Evolutionary conservation across 2,113 vertebrate genomes (phyloP).

Genomic region (Gnathonemus longibarbis): DNA sequence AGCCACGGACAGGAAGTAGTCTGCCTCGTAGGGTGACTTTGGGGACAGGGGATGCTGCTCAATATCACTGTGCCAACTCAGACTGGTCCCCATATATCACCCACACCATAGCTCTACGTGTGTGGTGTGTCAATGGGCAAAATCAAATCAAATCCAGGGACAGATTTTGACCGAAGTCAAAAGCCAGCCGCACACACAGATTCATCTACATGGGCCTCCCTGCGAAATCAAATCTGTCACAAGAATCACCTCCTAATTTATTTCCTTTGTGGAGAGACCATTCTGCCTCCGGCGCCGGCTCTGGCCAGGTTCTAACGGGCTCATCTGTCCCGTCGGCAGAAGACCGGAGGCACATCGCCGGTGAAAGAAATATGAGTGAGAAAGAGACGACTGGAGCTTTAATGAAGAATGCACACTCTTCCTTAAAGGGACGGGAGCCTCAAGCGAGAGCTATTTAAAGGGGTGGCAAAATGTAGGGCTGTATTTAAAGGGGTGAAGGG

Average conservation of each 20-base stretch:
- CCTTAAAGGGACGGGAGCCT: not conserved
- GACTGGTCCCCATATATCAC: not conserved
- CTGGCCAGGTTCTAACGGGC: not conserved
- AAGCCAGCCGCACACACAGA: not conserved
- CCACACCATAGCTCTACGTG: not conserved
- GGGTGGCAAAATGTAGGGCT: not conserved
- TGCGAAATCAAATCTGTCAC: not conserved
- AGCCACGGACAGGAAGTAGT: not conserved
- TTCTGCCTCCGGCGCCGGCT: not conserved
- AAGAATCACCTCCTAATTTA: not conserved
- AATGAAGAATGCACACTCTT: not conserved
- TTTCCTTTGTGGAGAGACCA: conserved; percentile 1
- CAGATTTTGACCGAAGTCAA: not conserved
- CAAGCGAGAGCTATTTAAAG: not conserved
- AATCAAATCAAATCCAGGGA: conserved; percentile 6
- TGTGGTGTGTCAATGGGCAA: not conserved
- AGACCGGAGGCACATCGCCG: not conserved
- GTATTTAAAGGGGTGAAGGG: not conserved
- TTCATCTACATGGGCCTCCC: not conserved
- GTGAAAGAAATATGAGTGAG: not conserved
- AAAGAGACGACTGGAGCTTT: not conserved
- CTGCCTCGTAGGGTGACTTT: not conserved
- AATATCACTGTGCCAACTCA: not conserved
- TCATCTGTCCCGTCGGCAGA: not conserved
- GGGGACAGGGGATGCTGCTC: not conserved